A percentile compares a stretch with the other conserved stretches of the same genome.
Evolutionary conservation across 2,113 vertebrate genomes (phyloP).

Genomic region (Antechinus flavipes): DNA sequence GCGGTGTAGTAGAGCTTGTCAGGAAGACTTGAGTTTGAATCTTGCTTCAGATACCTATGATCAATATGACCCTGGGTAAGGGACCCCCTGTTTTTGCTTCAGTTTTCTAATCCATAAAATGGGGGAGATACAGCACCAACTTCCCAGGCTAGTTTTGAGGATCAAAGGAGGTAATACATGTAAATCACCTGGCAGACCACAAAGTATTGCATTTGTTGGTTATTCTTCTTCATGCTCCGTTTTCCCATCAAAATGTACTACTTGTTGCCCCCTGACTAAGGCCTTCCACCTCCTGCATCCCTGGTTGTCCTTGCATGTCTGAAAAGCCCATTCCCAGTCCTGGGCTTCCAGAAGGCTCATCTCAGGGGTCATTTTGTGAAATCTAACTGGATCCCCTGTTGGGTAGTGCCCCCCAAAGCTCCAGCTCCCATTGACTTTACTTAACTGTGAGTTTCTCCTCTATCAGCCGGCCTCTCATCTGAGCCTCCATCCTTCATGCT

Average conservation of each 20-base stretch:
- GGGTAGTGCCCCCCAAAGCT: background rate
- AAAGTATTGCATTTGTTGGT: background rate
- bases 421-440: background rate
- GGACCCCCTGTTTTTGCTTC: background rate
- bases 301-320: background rate
- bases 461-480: too few relatives aligned
- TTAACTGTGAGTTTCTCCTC: background rate
- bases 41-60: background rate
- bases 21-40: conserved; percentile 1
- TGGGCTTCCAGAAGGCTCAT: background rate
- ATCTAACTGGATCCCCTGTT: background rate
- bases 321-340: background rate
- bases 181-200: background rate
- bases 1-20: background rate
- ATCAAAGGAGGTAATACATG: conserved; percentile 1
- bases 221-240: background rate
- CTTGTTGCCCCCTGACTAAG: background rate
- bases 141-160: conserved; percentile 3
- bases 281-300: background rate
- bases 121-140: background rate
- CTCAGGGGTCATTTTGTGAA: background rate
- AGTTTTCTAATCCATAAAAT: background rate
- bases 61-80: background rate
- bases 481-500: background rate
- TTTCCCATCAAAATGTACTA: background rate